phyloP scores from a whole-genome alignment of 2,797 vertebrate genomes.

The Spinus olivaceus region DNA sequence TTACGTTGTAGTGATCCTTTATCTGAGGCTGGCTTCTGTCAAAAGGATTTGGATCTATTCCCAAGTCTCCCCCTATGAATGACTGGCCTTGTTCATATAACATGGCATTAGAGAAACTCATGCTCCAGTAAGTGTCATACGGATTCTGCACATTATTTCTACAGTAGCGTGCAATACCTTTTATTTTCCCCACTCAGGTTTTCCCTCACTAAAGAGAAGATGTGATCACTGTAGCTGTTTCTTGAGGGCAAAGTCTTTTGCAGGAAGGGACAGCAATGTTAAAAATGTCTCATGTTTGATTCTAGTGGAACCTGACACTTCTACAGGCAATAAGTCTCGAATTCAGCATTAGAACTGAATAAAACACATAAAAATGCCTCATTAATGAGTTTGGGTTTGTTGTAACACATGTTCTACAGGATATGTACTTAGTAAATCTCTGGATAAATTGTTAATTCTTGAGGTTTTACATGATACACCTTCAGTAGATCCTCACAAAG shows the following conservation, averaged over 20 bases:
- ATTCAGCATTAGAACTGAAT: background rate
- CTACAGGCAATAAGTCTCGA: background rate
- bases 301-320: background rate
- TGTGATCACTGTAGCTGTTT: background rate
- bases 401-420: background rate
- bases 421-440: background rate
- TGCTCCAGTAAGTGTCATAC: accelerated
- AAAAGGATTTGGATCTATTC: background rate
- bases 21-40: background rate
- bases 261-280: background rate
- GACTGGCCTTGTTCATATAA: background rate
- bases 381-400: background rate
- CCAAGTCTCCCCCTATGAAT: accelerated
- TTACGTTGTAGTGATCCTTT: background rate
- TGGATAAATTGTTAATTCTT: background rate
- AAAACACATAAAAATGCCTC: background rate
- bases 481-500: background rate
- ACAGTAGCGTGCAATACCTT: accelerated
- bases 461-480: background rate
- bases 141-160: background rate
- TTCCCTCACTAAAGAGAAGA: background rate
- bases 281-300: background rate
- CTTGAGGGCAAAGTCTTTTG: background rate
- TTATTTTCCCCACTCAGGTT: background rate
- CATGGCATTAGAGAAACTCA: accelerated